These are phyloP conservation scores for Ernsta delagoae DNA, from an alignment of 2,888 invertebrate species.

Conservation along the genomic window DNA sequence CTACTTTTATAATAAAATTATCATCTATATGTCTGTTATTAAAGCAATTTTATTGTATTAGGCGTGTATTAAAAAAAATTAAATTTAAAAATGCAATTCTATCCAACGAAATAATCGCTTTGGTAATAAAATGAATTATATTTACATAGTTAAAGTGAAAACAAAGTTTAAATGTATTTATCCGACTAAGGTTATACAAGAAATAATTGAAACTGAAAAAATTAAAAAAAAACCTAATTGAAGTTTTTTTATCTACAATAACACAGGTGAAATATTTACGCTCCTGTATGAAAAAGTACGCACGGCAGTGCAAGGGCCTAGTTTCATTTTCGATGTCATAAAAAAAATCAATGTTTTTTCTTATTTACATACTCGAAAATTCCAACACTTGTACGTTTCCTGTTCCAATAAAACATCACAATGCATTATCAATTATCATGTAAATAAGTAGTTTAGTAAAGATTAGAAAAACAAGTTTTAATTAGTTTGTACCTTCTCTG, in stretches of 20 bases:
- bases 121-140: constrained; percentile 26
- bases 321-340: neutral
- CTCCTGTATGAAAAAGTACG: too few species aligned
- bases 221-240: neutral
- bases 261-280: neutral
- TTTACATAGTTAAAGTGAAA: constrained; percentile 8
- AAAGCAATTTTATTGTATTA: neutral
- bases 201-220: neutral
- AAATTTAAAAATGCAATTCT: constrained; percentile 29
- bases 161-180: too few species aligned
- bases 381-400: neutral
- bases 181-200: too few species aligned
- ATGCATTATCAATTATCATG: neutral
- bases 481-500: neutral
- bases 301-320: constrained; percentile 1
- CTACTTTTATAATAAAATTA: too few species aligned
- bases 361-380: neutral
- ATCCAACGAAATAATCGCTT: constrained; percentile 36
- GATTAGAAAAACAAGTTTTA: neutral
- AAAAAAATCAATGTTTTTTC: neutral
- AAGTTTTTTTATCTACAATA: neutral
- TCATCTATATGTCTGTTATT: neutral
- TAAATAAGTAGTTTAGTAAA: neutral
- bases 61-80: neutral
- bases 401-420: neutral